Percentiles rank a stretch among this genome's conserved stretches.
Evolutionary conservation across 1,140 invertebrate genomes (phyloP).

Genomic region (Marisa cornuarietis): DNA sequence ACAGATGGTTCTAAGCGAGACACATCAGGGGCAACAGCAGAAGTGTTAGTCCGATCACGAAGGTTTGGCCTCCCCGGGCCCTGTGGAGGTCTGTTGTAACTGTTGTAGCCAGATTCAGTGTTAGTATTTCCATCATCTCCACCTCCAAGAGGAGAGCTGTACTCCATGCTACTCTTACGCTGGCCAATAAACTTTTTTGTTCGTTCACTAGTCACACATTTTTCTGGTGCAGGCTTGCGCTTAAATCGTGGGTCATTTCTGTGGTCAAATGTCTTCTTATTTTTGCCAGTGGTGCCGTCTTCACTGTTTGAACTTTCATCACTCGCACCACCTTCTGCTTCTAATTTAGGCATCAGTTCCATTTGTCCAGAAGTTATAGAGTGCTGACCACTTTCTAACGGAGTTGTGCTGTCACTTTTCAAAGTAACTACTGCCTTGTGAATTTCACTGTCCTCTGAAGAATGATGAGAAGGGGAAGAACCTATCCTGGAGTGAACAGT

Average conservation of each 20-base stretch:
- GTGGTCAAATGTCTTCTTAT: conserved; percentile 52
- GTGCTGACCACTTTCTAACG: no score
- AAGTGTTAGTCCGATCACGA: not conserved
- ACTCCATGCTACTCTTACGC: conserved; percentile 56
- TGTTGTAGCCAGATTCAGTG: conserved; percentile 42
- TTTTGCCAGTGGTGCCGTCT: conserved; percentile 16
- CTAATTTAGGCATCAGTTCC: not conserved
- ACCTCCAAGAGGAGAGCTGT: conserved; percentile 57
- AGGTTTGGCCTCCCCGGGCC: conserved; percentile 14
- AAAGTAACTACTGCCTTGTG: no score
- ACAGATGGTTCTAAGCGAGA: no score
- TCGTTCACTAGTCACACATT: conserved; percentile 17
- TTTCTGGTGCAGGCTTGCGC: conserved; percentile 44
- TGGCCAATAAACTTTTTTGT: conserved; percentile 40
- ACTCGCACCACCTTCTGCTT: conserved; percentile 7
- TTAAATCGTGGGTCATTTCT: conserved; percentile 61
- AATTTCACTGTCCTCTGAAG: no score
- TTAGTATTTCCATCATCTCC: conserved; percentile 30
- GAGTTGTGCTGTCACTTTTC: no score
- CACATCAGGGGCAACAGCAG: no score
- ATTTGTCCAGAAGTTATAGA: no score
- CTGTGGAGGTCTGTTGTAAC: conserved; percentile 50
- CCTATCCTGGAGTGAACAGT: not conserved
- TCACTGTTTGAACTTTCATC: conserved; percentile 26
- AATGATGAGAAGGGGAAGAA: not conserved